Base-by-base conservation (phyloP, 2,888 invertebrate genomes). In the Macaria liturata region DNA sequence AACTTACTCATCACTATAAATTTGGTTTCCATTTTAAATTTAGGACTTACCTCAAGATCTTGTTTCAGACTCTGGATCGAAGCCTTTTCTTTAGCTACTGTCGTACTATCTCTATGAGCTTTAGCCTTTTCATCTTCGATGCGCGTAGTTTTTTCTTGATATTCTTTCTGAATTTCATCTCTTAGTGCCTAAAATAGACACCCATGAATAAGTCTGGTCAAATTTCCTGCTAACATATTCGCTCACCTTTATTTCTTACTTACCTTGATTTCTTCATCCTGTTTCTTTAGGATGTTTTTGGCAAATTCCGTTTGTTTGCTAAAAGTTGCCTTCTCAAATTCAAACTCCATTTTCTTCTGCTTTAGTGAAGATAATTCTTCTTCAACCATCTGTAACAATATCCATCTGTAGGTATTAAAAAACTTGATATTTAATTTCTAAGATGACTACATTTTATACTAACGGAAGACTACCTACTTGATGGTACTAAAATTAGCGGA, bases 181-280 rank as follows among this genome's bases (percentile, higher is more conserved):
- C 78, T 84, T 50, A 87, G 62, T 59, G 79, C 79, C 91, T 91
- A 50, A 4, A 76, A 42, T 20, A 20, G 20, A 20, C 20, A 20
- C 20, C 20, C 2, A 20, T 20, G 1, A 20, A 20, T 20, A 20
- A 20, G 20, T 20, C 20, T 20, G 20, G 20, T 20, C 20, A 20
- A 20, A 20, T 20, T 20, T 20, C 20, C 20, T 20, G 9, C 42
- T 5, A 42, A 42, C 3, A 9, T 5, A 20, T 1, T 20, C 20
- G 20, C 20, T 20, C 20, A 20, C 20, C 20, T 20, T 20, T 20
- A 20, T 20, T 20, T 46, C 3, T 9, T 37, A 51, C n/a, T 52
- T 76, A 93, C 94, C 84, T 94, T 93, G 4, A 94, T 77, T 81
- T 94, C 93, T 66, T 94, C 93, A 51, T 93, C 89, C 76, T 94